Evolutionary conservation across 2,113 vertebrate species (phyloP).

Genomic region (Girardinichthys multiradiatus): DNA sequence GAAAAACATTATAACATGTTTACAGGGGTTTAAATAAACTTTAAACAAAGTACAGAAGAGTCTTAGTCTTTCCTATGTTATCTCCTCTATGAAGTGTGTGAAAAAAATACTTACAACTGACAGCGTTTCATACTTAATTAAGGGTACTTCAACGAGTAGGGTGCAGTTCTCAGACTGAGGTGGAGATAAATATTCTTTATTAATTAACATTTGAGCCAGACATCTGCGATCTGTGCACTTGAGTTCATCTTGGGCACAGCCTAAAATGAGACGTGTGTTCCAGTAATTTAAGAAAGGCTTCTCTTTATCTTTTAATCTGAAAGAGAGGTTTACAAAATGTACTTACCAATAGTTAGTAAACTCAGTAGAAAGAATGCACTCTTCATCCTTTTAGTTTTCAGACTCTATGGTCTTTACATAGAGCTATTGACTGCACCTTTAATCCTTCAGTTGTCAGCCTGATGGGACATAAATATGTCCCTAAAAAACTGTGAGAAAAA

Average conservation of each 20-base stretch:
- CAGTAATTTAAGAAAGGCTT: neutral
- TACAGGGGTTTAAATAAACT: neutral
- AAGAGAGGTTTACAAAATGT: neutral
- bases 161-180: slow-evolving; percentile 69
- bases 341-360: slow-evolving; percentile 50
- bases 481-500: neutral
- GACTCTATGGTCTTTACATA: neutral
- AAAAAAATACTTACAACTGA: slow-evolving; percentile 67
- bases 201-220: slow-evolving; percentile 64
- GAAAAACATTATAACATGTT: neutral
- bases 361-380: slow-evolving; percentile 21
- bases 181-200: slow-evolving; percentile 33
- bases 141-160: slow-evolving; percentile 37
- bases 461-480: slow-evolving; percentile 45
- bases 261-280: slow-evolving; percentile 21
- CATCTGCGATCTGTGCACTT: slow-evolving; percentile 62
- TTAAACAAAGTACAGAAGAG: neutral
- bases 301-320: neutral
- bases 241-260: neutral
- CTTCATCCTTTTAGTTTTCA: neutral
- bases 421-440: neutral
- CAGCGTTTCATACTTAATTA: slow-evolving; percentile 71
- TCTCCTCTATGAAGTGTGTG: neutral
- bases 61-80: neutral
- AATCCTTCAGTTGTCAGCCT: neutral